Base-by-base conservation (phyloP, 2,888 invertebrate species). In the Pyrocoelia pectoralis region DNA sequence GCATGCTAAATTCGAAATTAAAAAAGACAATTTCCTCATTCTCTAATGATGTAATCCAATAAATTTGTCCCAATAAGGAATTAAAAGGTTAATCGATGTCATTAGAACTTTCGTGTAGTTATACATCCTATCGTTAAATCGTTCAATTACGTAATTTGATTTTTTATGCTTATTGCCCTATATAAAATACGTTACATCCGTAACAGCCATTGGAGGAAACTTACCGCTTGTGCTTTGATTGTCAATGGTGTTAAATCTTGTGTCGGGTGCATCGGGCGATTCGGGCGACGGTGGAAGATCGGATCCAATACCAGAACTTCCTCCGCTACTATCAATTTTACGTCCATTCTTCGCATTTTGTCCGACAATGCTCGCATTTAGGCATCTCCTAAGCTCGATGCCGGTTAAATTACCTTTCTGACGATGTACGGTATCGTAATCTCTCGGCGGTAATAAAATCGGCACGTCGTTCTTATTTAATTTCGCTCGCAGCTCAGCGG, bases 351-450 rank as follows among this genome's bases (percentile, higher is more conserved):
- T 79, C 4, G 72, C 77, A 69, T 83, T 84, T 59, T 84, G 83
- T 14, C 87, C 86, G 9, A 87, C 87, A 33, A 91, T 90, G 72
- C 87, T 89, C 74, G 89, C 86, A 75, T 90, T 91, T 51, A 90
- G 82, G 74, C 91, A 91, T 29, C 91, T 83, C 50, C 89, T 80
- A 66, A 87, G 79, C 75, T 91, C 91, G 72, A 90, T 90, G 19
- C 89, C 89, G n/a, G 88, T 86, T 51, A 92, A 80, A 77, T 92
- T 91, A 5, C 93, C 93, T 66, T 90, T 80, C 65, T 86, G 89
- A 56, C 93, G 86, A 77, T 93, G 93, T 1, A 95, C 92, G 1
- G 96, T 96, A 81, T 97, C 97, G 83, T 97, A 97, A 81, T 97
- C 97, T 19, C 95, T 86, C 0, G 97, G 97, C 0, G 97, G 97